Conservation (phyloP, 2,797 vertebrate species). For the Lateolabrax maculatus region DNA sequence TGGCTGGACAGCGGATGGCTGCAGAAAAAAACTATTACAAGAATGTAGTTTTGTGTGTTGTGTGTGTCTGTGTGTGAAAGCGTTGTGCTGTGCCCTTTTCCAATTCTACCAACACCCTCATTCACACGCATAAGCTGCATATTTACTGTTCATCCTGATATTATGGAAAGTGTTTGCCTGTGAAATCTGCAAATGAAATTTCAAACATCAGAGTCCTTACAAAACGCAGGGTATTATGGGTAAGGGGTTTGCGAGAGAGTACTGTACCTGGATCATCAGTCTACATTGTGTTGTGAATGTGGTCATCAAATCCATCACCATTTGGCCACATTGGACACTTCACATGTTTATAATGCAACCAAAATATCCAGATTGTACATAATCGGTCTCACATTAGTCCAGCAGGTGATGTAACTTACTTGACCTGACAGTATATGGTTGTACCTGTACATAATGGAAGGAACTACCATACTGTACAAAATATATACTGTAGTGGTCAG, state of each 20-base stretch:
- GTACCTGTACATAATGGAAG: background rate
- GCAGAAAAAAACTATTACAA: slow-evolving; percentile 44
- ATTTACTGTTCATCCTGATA: slow-evolving; percentile 66
- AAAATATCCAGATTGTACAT: background rate
- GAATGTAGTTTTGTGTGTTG: slow-evolving; percentile 35
- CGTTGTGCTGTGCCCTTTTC: slow-evolving; percentile 40
- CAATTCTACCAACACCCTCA: slow-evolving; percentile 61
- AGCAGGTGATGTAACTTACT: background rate
- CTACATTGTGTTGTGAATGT: background rate
- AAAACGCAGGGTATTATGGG: slow-evolving; percentile 24
- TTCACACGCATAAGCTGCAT: slow-evolving; percentile 61
- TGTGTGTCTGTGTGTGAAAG: slow-evolving; percentile 23
- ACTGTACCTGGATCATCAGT: slow-evolving; percentile 13
- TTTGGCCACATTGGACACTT: background rate
- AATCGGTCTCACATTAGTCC: background rate
- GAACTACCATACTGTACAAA: background rate
- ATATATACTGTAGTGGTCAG: background rate
- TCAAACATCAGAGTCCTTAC: slow-evolving; percentile 28
- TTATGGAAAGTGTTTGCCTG: slow-evolving; percentile 56
- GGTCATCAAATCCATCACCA: slow-evolving; percentile 7
- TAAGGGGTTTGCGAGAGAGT: background rate
- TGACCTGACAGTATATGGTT: background rate
- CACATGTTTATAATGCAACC: background rate
- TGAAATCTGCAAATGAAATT: slow-evolving; percentile 53
- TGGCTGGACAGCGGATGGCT: slow-evolving; percentile 69